Evolutionary conservation across 1,140 invertebrate species (phyloP).

Genomic region (Mycetomoellerius zeteki): DNA sequence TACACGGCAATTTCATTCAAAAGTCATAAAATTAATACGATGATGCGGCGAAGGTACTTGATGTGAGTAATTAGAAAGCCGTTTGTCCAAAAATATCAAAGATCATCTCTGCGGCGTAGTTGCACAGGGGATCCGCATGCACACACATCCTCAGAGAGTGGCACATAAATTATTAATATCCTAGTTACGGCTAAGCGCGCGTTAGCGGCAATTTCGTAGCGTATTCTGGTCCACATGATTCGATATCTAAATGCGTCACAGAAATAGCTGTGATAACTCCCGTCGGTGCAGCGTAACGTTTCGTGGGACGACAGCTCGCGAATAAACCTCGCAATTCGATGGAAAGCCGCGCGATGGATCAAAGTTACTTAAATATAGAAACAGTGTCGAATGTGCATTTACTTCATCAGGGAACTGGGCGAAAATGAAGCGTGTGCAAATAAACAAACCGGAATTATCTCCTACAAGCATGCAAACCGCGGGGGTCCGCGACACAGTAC

Average conservation of each 20-base stretch:
- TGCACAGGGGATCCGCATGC: not conserved
- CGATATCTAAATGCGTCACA: constrained; percentile 44
- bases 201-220: constrained; percentile 43
- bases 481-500: not conserved
- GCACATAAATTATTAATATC: constrained; percentile 45
- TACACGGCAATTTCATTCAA: not conserved
- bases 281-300: not conserved
- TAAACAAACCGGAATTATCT: not conserved
- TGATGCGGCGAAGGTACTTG: not conserved
- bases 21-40: not conserved
- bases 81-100: constrained; percentile 16
- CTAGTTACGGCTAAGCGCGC: constrained; percentile 34
- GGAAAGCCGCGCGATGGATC: constrained; percentile 10
- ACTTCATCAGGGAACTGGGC: not conserved
- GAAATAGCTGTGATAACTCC: constrained; percentile 48
- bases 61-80: not conserved
- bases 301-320: constrained; percentile 15
- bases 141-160: constrained; percentile 10
- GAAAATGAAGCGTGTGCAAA: constrained; percentile 19
- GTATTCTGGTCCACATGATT: constrained; percentile 34
- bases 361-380: constrained; percentile 45
- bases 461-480: not conserved
- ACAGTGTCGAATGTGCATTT: not conserved
- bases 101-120: not conserved
- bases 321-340: constrained; percentile 14